Conservation (phyloP, 2,888 invertebrate genomes). For the Polia nebulosa region DNA sequence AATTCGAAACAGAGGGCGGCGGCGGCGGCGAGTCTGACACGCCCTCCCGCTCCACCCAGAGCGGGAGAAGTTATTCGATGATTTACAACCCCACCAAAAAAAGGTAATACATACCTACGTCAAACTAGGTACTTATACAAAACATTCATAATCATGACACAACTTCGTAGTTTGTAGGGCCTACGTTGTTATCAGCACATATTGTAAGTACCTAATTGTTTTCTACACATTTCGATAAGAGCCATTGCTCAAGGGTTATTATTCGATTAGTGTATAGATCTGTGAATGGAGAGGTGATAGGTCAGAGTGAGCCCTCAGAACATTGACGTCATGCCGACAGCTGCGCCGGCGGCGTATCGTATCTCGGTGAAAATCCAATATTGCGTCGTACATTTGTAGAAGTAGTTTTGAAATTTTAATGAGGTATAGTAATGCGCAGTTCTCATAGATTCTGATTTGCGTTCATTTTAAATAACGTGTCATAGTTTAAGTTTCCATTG, state of each 20-base stretch:
- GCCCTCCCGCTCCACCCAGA: no score
- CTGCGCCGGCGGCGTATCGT: constrained; percentile 44
- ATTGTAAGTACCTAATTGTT: constrained; percentile 42
- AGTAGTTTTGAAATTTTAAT: constrained; percentile 36
- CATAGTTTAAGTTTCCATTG: constrained; percentile 1
- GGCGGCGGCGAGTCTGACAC: no score
- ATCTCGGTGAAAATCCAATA: constrained; percentile 36
- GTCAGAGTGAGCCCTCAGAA: constrained; percentile 59
- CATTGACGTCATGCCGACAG: constrained; percentile 60
- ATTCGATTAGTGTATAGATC: constrained; percentile 54
- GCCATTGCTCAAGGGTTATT: constrained; percentile 59
- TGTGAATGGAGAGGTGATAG: constrained; percentile 60
- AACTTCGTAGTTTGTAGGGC: constrained; percentile 26
- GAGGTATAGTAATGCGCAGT: constrained; percentile 43
- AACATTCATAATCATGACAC: background rate
- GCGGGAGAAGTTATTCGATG: no score
- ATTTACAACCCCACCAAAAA: no score
- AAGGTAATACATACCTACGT: no score
- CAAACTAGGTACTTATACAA: no score
- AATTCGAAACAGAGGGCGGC: no score
- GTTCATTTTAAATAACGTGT: constrained; percentile 14
- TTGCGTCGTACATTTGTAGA: constrained; percentile 56
- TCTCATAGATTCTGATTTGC: constrained; percentile 13
- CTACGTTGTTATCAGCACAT: constrained; percentile 36
- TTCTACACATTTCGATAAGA: constrained; percentile 44